Evolutionary conservation across 2,113 vertebrate species (phyloP), one percentile per base, ranked within the genome.

Genomic region (Sylvilagus bachmani): DNA sequence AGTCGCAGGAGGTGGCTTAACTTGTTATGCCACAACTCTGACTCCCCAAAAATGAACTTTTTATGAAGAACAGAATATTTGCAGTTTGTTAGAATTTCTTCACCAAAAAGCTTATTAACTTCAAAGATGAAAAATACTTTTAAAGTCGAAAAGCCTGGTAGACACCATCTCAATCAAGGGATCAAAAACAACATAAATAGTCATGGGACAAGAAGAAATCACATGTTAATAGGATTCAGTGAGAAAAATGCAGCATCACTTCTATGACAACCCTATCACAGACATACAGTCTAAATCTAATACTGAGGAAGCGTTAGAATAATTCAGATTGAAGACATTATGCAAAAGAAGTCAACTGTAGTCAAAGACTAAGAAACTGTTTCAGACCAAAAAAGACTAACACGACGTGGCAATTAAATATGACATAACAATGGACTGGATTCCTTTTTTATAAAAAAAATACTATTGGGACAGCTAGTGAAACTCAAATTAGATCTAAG

Each of bases 71-170:
- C 44, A 69, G 66, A 33, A 38, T 79, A 82, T 33, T 77, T 89
- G 77, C 10, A 91, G 49, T 84, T 89, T 92, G 55, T 19, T 51
- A 69, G 36, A 53, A 91, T 24, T 83, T 66, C 49, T 21, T 62
- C 21, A 88, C 17, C 9, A 64, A 81, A 94, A 94, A 70, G 69
- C 61, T 64, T 85, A 85, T 27, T 96, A 85, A 92, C 62, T 61
- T 70, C 38, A 91, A 94, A 92, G 12, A 4, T 16, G 27, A 44
- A 86, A 91, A 71, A 77, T 91, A 89, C 62, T 71, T 89, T 62
- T 84, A 89, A 11, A 89, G 53, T 31, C 24, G 38, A 92, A 96
- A 96, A 90, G 58, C 79, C 53, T 78, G 31, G 44, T 66, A 96
- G 21, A 85, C 2, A 75, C 25, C 9, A 73, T 44, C 22, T 79